Base-by-base conservation (phyloP, 2,797 vertebrate genomes). In the Sebastes steindachneri region DNA sequence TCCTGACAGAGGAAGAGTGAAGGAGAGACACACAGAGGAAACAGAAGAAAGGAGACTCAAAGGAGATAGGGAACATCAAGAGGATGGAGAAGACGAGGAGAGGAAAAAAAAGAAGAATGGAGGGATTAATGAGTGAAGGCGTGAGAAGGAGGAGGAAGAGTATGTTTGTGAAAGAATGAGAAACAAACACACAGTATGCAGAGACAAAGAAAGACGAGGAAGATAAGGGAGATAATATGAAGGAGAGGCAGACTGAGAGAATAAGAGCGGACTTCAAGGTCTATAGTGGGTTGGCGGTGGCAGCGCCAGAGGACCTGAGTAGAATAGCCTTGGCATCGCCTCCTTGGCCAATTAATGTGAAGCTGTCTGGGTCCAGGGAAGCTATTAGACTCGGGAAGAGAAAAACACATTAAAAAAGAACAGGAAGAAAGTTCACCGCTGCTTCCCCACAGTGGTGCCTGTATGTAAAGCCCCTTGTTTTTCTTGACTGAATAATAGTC, bases 291-390 rank as follows among this genome's bases (percentile, higher is more conserved):
- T 89, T 89, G 90, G 89, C 74, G 73, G 84, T 93, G 88, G 92
- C 90, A 87, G 91, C 72, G 80, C 88, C 94, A 92, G 90, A 92
- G 92, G 91, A 94, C 90, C 87, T 90, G 89, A 92, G 87, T 83
- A 91, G 89, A 93, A 91, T 86, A 91, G 92, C 92, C 90, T 92
- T 91, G 89, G 88, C 88, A 92, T 94, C 48, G 84, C 89, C 86
- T 94, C 91, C 89, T 90, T 65, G 87, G 90, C 94, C 94, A 95
- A 95, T 95, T 95, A 95, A 94, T 92, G 89, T 94, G 93, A 93
- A 93, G 91, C 90, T 93, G 93, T 94, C 92, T 92, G 91, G 92
- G 92, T 92, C 93, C 90, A 82, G 91, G 92, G 93, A 94, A 92
- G 91, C 93, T 93, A 93, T 94, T 95, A 94, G 92, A 93, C 84